Evolutionary conservation across 2,113 vertebrate genomes (phyloP).

Genomic region (Fukomys damarensis): DNA sequence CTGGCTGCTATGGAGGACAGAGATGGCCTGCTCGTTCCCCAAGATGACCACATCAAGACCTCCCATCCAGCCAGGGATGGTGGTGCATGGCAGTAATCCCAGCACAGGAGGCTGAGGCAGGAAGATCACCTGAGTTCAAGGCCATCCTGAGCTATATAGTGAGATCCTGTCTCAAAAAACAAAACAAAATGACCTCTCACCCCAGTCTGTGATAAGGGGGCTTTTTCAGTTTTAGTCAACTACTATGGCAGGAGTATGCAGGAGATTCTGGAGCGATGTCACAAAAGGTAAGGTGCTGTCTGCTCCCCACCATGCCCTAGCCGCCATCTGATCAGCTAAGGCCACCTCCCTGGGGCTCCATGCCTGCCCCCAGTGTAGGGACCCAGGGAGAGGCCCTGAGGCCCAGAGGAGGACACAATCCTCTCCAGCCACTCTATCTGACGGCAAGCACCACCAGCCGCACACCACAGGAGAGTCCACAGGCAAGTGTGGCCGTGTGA

Average conservation of each 20-base stretch:
- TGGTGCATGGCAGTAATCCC: not conserved
- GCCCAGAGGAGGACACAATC: not conserved
- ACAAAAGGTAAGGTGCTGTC: not conserved
- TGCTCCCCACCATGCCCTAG: not conserved
- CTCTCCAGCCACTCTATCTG: not conserved
- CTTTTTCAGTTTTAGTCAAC: not conserved
- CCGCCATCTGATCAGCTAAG: not conserved
- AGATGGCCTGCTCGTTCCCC: not conserved
- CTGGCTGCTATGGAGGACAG: not conserved
- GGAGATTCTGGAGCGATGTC: accelerated
- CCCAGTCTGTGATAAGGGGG: not conserved
- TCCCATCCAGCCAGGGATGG: not conserved
- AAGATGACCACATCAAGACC: not conserved
- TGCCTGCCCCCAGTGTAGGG: not conserved
- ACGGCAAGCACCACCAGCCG: not conserved
- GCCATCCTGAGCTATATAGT: not conserved
- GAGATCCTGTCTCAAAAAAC: not conserved
- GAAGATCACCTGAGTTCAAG: not conserved
- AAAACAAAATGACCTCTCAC: not conserved
- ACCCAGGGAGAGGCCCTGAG: not conserved
- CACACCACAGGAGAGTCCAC: not conserved
- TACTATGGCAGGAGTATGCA: not conserved
- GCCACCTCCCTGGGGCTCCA: not conserved
- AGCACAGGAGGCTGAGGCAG: not conserved
- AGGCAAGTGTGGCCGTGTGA: not conserved